These are phyloP conservation scores for Sebastes hopkinsi DNA, from an alignment of 2,797 vertebrate genomes.

Conservation along the genomic window DNA sequence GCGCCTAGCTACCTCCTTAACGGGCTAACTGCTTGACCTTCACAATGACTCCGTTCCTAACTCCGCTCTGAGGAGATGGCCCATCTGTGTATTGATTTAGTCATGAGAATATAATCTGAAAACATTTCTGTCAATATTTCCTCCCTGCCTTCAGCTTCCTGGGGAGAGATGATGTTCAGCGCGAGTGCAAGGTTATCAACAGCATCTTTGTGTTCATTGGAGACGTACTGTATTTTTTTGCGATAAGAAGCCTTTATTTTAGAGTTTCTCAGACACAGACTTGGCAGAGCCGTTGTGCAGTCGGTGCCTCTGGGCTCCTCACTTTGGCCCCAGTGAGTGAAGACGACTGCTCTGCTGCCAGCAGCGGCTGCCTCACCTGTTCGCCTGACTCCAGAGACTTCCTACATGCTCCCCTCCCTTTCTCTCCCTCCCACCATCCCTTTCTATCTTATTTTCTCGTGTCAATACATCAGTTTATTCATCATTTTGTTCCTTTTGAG, in stretches of 20 bases:
- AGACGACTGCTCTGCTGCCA: constrained; percentile 73
- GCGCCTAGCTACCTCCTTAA: constrained; percentile 71
- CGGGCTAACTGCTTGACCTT: constrained; percentile 78
- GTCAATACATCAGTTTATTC: constrained; percentile 43
- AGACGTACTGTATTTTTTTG: constrained; percentile 51
- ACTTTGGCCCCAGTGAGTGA: constrained; percentile 70
- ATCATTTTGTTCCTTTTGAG: constrained; percentile 27
- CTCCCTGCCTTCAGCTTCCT: constrained; percentile 63
- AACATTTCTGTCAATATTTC: constrained; percentile 80
- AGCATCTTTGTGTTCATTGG: constrained; percentile 63
- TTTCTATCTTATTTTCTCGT: constrained; percentile 22
- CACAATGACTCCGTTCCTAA: constrained; percentile 67
- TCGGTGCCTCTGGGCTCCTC: constrained; percentile 67
- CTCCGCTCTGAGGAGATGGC: constrained; percentile 69
- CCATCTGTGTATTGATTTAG: constrained; percentile 80
- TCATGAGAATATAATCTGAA: constrained; percentile 82
- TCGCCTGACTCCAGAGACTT: constrained; percentile 61
- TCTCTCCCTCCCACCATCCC: constrained; percentile 21
- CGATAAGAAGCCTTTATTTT: constrained; percentile 69
- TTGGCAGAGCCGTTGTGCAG: constrained; percentile 67
- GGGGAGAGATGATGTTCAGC: constrained; percentile 71
- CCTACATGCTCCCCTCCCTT: constrained; percentile 15
- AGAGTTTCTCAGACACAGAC: constrained; percentile 58
- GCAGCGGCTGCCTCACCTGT: constrained; percentile 67
- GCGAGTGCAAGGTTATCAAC: constrained; percentile 74